A percentile compares a stretch with the other conserved stretches of the same genome.
These are phyloP conservation scores for Ceriagrion tenellum DNA, from an alignment of 2,888 invertebrate genomes.

Conservation along the genomic window DNA sequence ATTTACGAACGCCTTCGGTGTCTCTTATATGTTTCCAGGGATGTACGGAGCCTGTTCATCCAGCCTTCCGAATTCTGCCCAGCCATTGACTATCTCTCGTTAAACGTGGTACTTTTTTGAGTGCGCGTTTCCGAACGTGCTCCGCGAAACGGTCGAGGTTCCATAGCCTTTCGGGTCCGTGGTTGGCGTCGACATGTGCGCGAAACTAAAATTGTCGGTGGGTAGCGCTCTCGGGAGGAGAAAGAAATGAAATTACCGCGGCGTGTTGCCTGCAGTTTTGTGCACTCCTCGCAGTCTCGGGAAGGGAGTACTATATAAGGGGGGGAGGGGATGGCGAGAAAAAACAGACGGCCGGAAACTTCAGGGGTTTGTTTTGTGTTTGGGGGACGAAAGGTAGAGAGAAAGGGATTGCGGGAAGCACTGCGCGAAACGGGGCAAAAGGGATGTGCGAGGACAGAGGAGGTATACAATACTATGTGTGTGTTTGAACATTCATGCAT, in stretches of 20 bases:
- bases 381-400: neutral
- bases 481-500: neutral
- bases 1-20: neutral
- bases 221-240: neutral
- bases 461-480: neutral
- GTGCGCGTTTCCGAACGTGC: neutral
- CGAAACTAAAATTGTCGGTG: neutral
- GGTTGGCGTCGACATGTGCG: neutral
- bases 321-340: neutral
- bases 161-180: neutral
- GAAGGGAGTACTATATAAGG: neutral
- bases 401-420: neutral
- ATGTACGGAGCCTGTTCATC: neutral
- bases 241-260: slow-evolving; percentile 13
- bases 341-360: neutral
- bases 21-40: neutral
- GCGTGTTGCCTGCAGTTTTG: neutral
- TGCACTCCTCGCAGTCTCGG: neutral
- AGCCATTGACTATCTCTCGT: neutral
- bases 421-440: neutral
- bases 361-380: neutral
- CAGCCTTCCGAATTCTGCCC: neutral
- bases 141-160: neutral
- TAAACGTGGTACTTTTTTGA: neutral
- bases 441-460: neutral